These are phyloP conservation scores for Esox niger DNA, from an alignment of 2,113 vertebrate genomes.

Conservation along the genomic window DNA sequence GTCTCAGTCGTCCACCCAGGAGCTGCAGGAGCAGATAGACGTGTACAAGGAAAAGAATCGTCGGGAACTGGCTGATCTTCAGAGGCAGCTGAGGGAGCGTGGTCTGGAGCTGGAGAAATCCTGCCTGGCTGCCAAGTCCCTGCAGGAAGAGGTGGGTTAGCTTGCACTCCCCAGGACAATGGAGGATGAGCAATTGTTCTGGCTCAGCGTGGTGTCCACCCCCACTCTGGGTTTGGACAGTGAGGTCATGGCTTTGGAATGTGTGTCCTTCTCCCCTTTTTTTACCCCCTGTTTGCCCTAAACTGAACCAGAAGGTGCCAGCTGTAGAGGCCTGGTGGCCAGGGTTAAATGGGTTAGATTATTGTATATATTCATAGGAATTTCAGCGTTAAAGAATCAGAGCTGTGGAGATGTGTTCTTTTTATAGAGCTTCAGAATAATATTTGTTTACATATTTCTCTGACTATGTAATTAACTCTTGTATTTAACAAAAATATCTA, in stretches of 20 bases:
- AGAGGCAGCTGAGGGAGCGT: constrained; percentile 85
- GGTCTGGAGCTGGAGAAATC: constrained; percentile 83
- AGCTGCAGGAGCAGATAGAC: constrained; percentile 91
- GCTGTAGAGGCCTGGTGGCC: background rate
- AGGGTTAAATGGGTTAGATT: no score
- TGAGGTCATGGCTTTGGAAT: constrained; percentile 57
- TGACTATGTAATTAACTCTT: no score
- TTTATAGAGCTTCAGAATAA: background rate
- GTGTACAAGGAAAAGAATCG: constrained; percentile 91
- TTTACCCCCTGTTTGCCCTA: constrained; percentile 7
- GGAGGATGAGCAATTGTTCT: constrained; percentile 50
- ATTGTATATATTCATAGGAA: background rate
- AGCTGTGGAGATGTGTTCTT: background rate
- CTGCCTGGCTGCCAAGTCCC: constrained; percentile 65
- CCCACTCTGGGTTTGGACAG: constrained; percentile 26
- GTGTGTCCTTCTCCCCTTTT: constrained; percentile 23
- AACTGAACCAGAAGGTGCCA: constrained; percentile 6
- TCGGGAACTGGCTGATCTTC: constrained; percentile 81
- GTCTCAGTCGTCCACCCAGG: constrained; percentile 81
- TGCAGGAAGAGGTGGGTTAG: constrained; percentile 85
- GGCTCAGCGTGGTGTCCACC: constrained; percentile 28
- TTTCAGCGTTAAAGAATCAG: background rate
- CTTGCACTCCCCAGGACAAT: constrained; percentile 29
- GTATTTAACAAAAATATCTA: no score
- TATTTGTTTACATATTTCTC: no score